phyloP scores from a whole-genome alignment of 2,113 vertebrate species.

The Microcebus jonahi region DNA sequence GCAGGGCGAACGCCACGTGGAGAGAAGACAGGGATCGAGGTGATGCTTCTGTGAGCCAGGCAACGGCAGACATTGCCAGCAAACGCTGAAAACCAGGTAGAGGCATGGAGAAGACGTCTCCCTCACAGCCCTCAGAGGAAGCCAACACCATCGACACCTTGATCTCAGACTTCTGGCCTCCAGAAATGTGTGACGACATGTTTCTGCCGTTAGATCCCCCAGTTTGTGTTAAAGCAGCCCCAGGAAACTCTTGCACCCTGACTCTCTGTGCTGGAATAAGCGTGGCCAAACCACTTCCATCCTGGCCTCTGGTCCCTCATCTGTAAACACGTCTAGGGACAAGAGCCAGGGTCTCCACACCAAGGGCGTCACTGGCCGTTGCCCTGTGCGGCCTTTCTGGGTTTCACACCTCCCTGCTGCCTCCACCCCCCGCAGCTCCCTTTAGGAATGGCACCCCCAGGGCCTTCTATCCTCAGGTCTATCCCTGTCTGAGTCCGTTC shows the following conservation, averaged over 20 bases:
- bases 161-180: background rate
- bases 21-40: background rate
- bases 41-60: background rate
- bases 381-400: background rate
- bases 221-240: too few relatives aligned
- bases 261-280: background rate
- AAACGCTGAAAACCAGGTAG: rapidly evolving
- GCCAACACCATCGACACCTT: background rate
- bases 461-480: background rate
- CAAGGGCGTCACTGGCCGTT: rapidly evolving
- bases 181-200: rapidly evolving
- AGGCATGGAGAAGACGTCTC: too few relatives aligned
- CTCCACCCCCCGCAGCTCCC: background rate
- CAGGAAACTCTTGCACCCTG: too few relatives aligned
- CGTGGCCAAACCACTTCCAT: background rate
- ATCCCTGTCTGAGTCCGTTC: background rate
- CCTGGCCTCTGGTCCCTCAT: background rate
- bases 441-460: background rate
- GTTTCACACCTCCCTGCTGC: background rate
- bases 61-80: background rate
- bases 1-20: rapidly evolving
- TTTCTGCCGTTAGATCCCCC: background rate
- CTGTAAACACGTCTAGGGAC: background rate
- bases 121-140: background rate
- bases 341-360: background rate